phyloP scores from a whole-genome alignment of 2,113 vertebrate genomes.

The Notothenia rossii region DNA sequence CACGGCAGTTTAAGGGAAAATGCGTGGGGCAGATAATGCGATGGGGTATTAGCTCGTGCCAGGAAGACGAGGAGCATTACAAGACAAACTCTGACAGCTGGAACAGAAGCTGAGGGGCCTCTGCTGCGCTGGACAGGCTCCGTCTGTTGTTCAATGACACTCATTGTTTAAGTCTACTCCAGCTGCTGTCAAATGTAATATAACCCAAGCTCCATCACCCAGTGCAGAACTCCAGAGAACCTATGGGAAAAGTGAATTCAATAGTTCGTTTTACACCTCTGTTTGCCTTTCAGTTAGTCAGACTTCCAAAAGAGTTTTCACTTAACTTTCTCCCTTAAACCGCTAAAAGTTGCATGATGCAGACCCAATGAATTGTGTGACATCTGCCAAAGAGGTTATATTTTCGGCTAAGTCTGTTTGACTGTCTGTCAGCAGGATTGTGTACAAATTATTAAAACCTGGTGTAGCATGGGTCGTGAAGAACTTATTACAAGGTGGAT shows the following conservation, averaged over 20 bases:
- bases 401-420: not conserved
- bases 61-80: constrained; percentile 60
- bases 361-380: too few relatives aligned
- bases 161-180: constrained; percentile 80
- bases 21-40: constrained; percentile 35
- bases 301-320: constrained; percentile 3
- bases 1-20: constrained; percentile 31
- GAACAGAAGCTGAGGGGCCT: constrained; percentile 64
- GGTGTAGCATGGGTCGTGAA: too few relatives aligned
- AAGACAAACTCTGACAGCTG: constrained; percentile 79
- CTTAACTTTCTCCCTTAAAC: constrained; percentile 7
- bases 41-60: constrained; percentile 38
- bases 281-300: constrained; percentile 7
- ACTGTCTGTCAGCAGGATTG: not conserved
- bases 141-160: constrained; percentile 80
- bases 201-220: constrained; percentile 69
- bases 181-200: constrained; percentile 81
- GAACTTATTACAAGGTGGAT: too few relatives aligned
- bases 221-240: constrained; percentile 31
- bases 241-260: constrained; percentile 54
- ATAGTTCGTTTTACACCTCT: constrained; percentile 6
- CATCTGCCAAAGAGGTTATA: too few relatives aligned
- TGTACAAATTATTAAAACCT: too few relatives aligned
- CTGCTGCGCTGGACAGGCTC: constrained; percentile 52
- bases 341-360: not conserved